Conservation (phyloP, 2,113 vertebrate species). For the Vidua macroura region DNA sequence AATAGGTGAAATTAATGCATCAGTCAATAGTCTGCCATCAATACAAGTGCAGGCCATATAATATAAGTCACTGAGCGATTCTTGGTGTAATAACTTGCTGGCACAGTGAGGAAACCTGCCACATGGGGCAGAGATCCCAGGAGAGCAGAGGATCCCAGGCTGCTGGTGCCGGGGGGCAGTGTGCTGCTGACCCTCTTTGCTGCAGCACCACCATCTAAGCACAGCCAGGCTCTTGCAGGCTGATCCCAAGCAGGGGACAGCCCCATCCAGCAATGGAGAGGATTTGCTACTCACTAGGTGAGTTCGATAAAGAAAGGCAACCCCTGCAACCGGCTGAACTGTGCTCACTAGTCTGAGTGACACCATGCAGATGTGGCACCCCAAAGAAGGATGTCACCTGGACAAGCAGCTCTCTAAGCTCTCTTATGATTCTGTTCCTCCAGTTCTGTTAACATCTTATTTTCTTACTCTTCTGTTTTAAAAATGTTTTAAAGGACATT, state of each 20-base stretch:
- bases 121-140: background rate
- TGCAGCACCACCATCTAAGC: background rate
- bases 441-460: background rate
- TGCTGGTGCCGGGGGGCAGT: background rate
- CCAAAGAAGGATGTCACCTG: background rate
- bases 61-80: background rate
- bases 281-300: too few species aligned
- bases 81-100: background rate
- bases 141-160: background rate
- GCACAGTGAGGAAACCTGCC: background rate
- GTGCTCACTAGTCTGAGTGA: fast-evolving
- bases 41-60: background rate
- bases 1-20: background rate
- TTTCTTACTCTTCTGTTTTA: background rate
- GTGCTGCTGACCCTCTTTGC: background rate
- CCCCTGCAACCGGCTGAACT: background rate
- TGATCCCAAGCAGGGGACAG: background rate
- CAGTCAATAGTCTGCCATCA: background rate
- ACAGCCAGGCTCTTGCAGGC: background rate
- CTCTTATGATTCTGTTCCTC: background rate
- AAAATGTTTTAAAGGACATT: background rate
- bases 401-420: background rate
- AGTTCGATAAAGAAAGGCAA: background rate
- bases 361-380: background rate
- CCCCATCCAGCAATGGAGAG: too few species aligned